These are phyloP conservation scores for Meloidogyne chitwoodi DNA, from an alignment of 1,140 invertebrate species.

Conservation along the genomic window DNA sequence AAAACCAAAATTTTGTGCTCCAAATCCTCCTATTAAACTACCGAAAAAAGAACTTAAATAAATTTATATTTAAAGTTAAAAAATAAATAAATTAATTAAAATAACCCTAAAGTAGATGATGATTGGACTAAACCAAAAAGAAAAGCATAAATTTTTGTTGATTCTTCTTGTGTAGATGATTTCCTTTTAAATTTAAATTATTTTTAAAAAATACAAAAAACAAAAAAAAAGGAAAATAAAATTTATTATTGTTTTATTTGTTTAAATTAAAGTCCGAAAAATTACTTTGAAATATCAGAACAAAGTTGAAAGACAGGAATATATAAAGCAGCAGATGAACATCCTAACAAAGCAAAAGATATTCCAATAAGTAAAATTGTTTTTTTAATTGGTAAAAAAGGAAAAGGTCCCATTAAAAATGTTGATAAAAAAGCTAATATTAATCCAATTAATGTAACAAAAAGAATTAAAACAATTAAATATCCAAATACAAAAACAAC, in stretches of 20 bases:
- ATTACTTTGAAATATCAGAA: slow-evolving; percentile 5
- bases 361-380: neutral
- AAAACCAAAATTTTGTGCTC: slow-evolving; percentile 6
- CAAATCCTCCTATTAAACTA: slow-evolving; percentile 1
- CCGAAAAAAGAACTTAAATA: slow-evolving; percentile 6
- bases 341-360: slow-evolving; percentile 3
- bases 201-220: too few species aligned
- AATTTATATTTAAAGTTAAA: neutral
- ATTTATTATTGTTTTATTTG: too few species aligned
- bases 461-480: neutral
- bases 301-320: slow-evolving; percentile 11
- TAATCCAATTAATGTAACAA: slow-evolving; percentile 9
- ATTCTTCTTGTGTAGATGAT: neutral
- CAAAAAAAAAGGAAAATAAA: too few species aligned
- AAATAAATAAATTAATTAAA: neutral
- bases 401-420: slow-evolving; percentile 8
- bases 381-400: slow-evolving; percentile 4
- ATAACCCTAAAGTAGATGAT: slow-evolving; percentile 14
- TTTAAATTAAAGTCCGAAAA: too few species aligned
- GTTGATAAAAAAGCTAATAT: neutral
- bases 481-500: neutral
- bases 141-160: slow-evolving; percentile 15
- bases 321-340: slow-evolving; percentile 4
- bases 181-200: too few species aligned
- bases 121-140: slow-evolving; percentile 14